Conservation (phyloP, 1,140 invertebrate species). For the Periplaneta americana region DNA sequence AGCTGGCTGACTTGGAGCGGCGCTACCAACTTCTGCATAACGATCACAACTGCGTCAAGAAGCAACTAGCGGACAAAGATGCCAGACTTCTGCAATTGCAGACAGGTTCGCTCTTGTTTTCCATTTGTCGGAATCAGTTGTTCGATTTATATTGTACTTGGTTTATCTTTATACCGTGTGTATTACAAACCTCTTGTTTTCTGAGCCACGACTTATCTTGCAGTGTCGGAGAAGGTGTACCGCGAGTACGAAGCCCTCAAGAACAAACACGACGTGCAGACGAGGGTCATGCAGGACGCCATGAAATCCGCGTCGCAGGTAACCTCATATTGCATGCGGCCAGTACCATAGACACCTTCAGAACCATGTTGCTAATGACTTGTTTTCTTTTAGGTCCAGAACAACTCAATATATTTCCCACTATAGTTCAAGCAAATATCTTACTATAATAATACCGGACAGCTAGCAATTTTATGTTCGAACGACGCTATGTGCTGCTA, state of each 20-base stretch:
- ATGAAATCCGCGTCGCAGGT: conserved; percentile 47
- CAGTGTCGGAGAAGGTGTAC: conserved; percentile 65
- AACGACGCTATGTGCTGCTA: too few species aligned
- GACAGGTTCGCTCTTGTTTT: too few species aligned
- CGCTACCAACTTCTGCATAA: conserved; percentile 48
- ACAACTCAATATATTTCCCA: too few species aligned
- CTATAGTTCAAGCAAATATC: too few species aligned
- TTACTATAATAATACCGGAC: too few species aligned
- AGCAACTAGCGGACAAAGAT: conserved; percentile 51
- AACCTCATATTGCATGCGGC: too few species aligned
- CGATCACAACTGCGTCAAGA: conserved; percentile 48
- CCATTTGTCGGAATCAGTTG: too few species aligned
- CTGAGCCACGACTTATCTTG: neutral
- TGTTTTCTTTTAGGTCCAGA: too few species aligned
- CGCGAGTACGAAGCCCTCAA: conserved; percentile 66
- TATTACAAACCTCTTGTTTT: neutral
- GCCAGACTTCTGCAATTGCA: conserved; percentile 53
- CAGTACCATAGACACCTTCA: too few species aligned
- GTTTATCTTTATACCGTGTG: neutral
- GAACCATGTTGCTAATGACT: too few species aligned
- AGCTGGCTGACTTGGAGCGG: conserved; percentile 52
- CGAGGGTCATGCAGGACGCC: conserved; percentile 57
- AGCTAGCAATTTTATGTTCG: too few species aligned
- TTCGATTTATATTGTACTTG: too few species aligned
- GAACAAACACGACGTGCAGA: conserved; percentile 63